Evolutionary conservation across 2,888 invertebrate species (phyloP).

Genomic region (Entomobrya multifasciata): DNA sequence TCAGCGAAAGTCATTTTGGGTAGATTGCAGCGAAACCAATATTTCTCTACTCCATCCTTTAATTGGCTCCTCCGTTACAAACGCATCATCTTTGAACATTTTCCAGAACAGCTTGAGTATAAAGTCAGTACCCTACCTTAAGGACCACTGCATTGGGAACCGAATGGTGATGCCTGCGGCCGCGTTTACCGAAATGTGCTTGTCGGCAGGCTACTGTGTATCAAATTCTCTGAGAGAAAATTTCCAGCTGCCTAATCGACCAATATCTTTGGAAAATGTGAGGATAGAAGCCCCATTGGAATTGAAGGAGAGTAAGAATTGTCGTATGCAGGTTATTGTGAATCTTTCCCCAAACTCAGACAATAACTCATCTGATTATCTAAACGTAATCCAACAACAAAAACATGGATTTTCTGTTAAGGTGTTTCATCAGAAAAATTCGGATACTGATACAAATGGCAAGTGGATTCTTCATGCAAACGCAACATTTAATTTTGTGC

Average conservation of each 20-base stretch:
- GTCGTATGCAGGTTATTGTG: slow-evolving; percentile 18
- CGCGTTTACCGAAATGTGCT: slow-evolving; percentile 50
- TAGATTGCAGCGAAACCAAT: not conserved
- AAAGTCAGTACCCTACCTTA: slow-evolving; percentile 20
- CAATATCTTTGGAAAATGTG: slow-evolving; percentile 7
- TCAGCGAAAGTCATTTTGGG: slow-evolving; percentile 42
- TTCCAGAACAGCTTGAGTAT: slow-evolving; percentile 39
- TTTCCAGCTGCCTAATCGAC: not conserved
- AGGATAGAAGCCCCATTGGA: slow-evolving; percentile 19
- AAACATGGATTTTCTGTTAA: not conserved
- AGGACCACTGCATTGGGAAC: slow-evolving; percentile 63
- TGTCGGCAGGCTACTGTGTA: slow-evolving; percentile 48
- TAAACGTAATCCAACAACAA: no score
- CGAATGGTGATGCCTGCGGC: slow-evolving; percentile 50
- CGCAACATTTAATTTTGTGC: slow-evolving; percentile 11
- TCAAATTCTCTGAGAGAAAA: slow-evolving; percentile 7
- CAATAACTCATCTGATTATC: no score
- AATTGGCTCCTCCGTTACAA: slow-evolving; percentile 12
- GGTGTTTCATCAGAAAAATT: slow-evolving; percentile 11
- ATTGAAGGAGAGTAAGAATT: not conserved
- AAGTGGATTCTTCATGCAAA: slow-evolving; percentile 54
- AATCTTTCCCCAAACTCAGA: not conserved
- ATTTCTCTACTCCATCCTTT: slow-evolving; percentile 47
- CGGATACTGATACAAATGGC: not conserved
- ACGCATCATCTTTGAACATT: slow-evolving; percentile 38